Base-by-base conservation (phyloP, 1,140 invertebrate species). In the Drosophila malerkotliana region DNA sequence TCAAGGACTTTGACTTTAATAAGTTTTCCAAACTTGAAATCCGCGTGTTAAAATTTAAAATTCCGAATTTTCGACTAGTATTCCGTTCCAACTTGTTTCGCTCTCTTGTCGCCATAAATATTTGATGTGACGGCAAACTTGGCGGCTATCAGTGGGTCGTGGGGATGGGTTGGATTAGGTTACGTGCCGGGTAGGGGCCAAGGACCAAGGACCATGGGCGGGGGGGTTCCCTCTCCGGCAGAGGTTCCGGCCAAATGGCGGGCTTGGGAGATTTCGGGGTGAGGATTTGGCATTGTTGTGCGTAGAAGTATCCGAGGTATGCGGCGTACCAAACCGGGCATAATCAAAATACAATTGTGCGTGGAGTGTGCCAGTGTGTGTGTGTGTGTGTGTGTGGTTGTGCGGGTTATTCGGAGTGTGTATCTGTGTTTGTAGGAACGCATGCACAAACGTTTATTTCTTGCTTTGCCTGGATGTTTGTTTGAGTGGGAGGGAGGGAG, bases 281-380 rank as follows among this genome's bases (percentile, higher is more conserved):
- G 60, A 34, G 64, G 60, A 54, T 30, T 69, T 82, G 69, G 83
- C 82, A 87, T 87, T 87, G 82, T 88, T 87, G 82, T 87, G 82
- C 82, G 83, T 87, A 87, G 79, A 87, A 87, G 81, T 87, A 82
- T 88, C 58, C 77, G 62, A 82, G 82, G 74, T 88, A 87, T 87
- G 82, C 82, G 82, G 82, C 82, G 82, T 88, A 87, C 83, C 82
- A 66, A 88, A 88, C 82, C 82, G 82, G 82, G 83, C 82, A 87
- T 87, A 87, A 87, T 87, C 82, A 87, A 88, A 87, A 88, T 87
- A 87, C 83, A 88, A 87, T 87, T 87, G 83, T 82, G 83, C 71
- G 83, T 76, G 74, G 61, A 75, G 49, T 30, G 41, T 67, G 55
- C 74, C 39, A 26, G 39, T 47, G 55, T 47, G 45, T 61, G 30